phyloP scores from a whole-genome alignment of 2,113 vertebrate species.

The Turdus rufiventris region DNA sequence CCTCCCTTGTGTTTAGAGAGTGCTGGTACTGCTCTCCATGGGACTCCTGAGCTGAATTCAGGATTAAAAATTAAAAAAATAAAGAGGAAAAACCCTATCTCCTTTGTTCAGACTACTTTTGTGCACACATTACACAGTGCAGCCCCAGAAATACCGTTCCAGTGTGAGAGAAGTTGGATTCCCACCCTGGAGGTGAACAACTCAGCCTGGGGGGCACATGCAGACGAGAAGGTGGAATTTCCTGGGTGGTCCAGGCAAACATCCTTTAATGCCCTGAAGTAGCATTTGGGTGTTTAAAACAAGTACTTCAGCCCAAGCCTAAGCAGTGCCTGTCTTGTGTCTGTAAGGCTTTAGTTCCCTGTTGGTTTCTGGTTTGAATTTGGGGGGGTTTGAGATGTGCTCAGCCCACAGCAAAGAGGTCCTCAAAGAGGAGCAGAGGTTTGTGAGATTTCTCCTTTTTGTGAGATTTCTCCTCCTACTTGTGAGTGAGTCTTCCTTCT shows the following conservation, averaged over 20 bases:
- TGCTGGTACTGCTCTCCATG: neutral
- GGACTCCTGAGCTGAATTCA: neutral
- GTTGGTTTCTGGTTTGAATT: neutral
- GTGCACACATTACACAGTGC: fast-evolving
- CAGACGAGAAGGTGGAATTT: neutral
- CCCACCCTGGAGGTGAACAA: neutral
- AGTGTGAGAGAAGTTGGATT: neutral
- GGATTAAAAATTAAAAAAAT: fast-evolving
- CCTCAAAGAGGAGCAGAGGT: neutral
- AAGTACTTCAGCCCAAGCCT: neutral
- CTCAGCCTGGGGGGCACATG: fast-evolving
- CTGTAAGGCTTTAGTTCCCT: neutral
- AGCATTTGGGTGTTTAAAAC: neutral
- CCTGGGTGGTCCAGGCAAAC: neutral
- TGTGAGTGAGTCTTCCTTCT: too few relatives aligned
- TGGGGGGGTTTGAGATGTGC: fast-evolving
- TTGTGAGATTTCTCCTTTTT: neutral
- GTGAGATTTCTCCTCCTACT: neutral
- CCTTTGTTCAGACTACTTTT: neutral
- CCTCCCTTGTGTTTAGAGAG: neutral
- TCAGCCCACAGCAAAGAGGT: neutral
- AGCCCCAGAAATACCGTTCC: neutral
- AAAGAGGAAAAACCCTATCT: too few relatives aligned
- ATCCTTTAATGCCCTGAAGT: neutral
- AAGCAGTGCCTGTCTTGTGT: neutral